Base-by-base conservation (phyloP, 2,797 vertebrate species). In the Apodemus agrarius region DNA sequence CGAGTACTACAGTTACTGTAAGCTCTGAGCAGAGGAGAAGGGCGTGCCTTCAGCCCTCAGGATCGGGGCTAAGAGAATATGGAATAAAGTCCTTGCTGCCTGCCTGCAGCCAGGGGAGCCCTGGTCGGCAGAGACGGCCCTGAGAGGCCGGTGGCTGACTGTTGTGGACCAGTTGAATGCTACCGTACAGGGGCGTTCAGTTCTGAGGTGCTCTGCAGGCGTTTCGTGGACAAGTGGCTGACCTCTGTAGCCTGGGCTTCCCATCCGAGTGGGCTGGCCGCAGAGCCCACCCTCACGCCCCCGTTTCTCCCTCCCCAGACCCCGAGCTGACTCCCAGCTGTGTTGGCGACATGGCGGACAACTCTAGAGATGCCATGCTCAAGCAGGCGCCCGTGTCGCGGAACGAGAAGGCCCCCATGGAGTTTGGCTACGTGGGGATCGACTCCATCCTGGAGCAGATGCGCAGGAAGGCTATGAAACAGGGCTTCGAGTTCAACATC, bases 401-500 rank as follows among this genome's bases (percentile, higher is more conserved):
- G 91, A 99, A 98, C 2, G 99, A 99, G 85, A 99, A 99, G 96
- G 98, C 99, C 0, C 97, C 95, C 0, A 97, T 97, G 0, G 99
- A 99, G 98, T 99, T 99, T 4, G 99, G 99, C 97, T 99, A 99
- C 0, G 99, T 99, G 98, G 99, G 99, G 86, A 99, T 99, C 0
- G 99, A 99, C 0, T 99, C 99, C 98, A 99, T 99, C 98, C 98
- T 99, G 98, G 99, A 99, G 98, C 99, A 99, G 98, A 99, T 99
- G 98, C 99, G 99, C 97, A 98, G 99, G 97, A 99, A 99, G 98
- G 99, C 99, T 96, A 99, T 99, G 99, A 99, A 99, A 97, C 99
- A 99, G 98, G 99, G 99, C 0, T 99, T 99, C 1, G 99, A 99
- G 98, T 99, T 99, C 98, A 99, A 99, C 98, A 99, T 99, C 97